Evolutionary conservation across 2,797 vertebrate species (phyloP).

Genomic region (Pipistrellus nathusii): DNA sequence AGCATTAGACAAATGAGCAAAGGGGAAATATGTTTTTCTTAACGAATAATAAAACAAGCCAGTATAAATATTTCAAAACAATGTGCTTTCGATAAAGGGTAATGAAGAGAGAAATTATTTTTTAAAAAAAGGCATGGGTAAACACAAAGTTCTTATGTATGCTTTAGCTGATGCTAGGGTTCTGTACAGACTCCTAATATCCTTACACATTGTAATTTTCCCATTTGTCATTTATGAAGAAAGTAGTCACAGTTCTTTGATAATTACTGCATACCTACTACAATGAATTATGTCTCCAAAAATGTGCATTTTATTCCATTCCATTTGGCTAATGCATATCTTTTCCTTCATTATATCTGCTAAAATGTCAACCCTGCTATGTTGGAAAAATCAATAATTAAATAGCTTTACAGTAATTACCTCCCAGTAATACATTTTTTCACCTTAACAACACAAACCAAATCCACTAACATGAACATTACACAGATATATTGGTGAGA

Average conservation of each 20-base stretch:
- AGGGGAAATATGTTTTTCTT: slow-evolving; percentile 54
- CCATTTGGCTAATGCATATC: slow-evolving; percentile 85
- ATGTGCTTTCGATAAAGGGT: slow-evolving; percentile 44
- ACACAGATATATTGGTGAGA: slow-evolving; percentile 69
- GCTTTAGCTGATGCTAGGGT: slow-evolving; percentile 70
- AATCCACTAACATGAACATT: slow-evolving; percentile 83
- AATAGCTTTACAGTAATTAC: slow-evolving; percentile 87
- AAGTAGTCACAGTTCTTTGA: slow-evolving; percentile 83
- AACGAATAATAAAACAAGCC: slow-evolving; percentile 49
- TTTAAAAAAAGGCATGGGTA: slow-evolving; percentile 68
- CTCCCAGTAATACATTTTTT: slow-evolving; percentile 83
- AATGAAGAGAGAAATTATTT: slow-evolving; percentile 52
- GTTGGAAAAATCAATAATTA: slow-evolving; percentile 89
- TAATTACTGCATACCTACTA: slow-evolving; percentile 88
- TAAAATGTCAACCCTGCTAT: slow-evolving; percentile 86
- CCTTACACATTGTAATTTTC: slow-evolving; percentile 76
- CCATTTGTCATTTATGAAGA: slow-evolving; percentile 84
- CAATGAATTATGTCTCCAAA: slow-evolving; percentile 86
- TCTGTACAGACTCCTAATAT: slow-evolving; percentile 76
- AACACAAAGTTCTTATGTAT: slow-evolving; percentile 77
- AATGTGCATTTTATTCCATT: slow-evolving; percentile 86
- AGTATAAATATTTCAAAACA: slow-evolving; percentile 68
- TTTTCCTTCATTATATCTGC: slow-evolving; percentile 86
- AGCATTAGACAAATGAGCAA: slow-evolving; percentile 46
- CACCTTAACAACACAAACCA: slow-evolving; percentile 84